Conservation (phyloP, 2,888 invertebrate genomes). For the Pocota personata region DNA sequence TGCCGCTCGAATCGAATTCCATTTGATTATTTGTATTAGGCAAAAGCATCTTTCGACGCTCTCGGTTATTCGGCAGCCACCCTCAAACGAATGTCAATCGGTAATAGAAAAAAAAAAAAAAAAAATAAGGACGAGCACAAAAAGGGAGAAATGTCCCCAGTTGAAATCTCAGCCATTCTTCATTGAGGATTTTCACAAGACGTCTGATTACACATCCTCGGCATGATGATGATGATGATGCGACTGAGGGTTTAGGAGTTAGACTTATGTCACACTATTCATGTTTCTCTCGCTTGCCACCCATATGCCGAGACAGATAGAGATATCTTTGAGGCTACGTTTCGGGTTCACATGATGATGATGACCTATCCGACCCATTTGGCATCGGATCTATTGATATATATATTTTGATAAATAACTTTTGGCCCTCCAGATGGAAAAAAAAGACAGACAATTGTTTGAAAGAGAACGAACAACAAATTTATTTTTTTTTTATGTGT, state of each 20-base stretch:
- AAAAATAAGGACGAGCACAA: conserved; percentile 30
- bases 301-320: background rate
- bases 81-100: conserved; percentile 49
- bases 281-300: background rate
- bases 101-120: conserved; percentile 55
- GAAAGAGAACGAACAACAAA: conserved; percentile 9
- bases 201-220: conserved; percentile 56
- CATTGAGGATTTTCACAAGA: conserved; percentile 60
- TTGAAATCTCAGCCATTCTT: conserved; percentile 65
- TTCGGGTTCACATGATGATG: conserved; percentile 62
- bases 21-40: conserved; percentile 55
- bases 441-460: conserved; percentile 33
- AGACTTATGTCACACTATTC: conserved; percentile 10
- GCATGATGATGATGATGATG: conserved; percentile 30
- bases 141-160: conserved; percentile 23
- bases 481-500: background rate
- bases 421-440: conserved; percentile 19
- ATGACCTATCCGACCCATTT: conserved; percentile 67
- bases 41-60: conserved; percentile 25
- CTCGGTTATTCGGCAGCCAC: background rate
- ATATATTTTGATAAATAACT: conserved; percentile 61
- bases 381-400: conserved; percentile 48
- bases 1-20: conserved; percentile 45
- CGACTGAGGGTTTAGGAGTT: conserved; percentile 34
- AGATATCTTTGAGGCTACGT: conserved; percentile 40